These are phyloP conservation scores for Tachuris rubrigastra DNA, from an alignment of 2,113 vertebrate genomes.

Conservation along the genomic window DNA sequence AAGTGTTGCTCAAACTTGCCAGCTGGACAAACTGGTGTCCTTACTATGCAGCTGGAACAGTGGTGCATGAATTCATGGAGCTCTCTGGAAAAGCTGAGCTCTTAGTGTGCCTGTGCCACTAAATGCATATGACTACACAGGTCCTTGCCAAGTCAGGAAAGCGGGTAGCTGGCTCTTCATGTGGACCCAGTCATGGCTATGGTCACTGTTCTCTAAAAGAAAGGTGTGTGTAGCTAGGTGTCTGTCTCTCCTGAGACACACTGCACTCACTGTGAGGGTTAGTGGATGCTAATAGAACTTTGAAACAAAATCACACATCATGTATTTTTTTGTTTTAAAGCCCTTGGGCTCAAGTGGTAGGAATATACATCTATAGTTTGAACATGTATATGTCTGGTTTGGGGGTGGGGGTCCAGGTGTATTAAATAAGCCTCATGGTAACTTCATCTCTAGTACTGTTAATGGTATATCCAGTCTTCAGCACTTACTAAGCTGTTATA, in stretches of 20 bases:
- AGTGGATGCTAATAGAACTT: neutral
- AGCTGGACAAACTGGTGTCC: neutral
- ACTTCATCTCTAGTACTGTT: neutral
- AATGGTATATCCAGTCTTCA: neutral
- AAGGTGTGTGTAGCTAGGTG: neutral
- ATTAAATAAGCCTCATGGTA: neutral
- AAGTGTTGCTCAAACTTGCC: neutral
- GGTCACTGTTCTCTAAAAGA: neutral
- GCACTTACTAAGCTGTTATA: neutral
- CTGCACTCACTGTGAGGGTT: neutral
- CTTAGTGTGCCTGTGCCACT: neutral
- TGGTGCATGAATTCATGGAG: neutral
- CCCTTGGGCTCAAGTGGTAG: neutral
- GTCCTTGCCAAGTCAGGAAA: neutral
- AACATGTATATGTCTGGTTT: neutral
- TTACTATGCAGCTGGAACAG: neutral
- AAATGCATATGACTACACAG: neutral
- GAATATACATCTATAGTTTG: neutral
- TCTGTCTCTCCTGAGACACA: neutral
- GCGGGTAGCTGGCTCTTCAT: neutral
- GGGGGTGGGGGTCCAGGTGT: neutral
- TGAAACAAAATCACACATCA: neutral
- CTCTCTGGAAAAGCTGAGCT: neutral
- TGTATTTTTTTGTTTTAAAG: neutral
- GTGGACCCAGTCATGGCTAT: fast-evolving